Evolutionary conservation across 1,140 invertebrate genomes (phyloP), one percentile per base, ranked within the genome.

Genomic region (Macrostomum lignano): DNA sequence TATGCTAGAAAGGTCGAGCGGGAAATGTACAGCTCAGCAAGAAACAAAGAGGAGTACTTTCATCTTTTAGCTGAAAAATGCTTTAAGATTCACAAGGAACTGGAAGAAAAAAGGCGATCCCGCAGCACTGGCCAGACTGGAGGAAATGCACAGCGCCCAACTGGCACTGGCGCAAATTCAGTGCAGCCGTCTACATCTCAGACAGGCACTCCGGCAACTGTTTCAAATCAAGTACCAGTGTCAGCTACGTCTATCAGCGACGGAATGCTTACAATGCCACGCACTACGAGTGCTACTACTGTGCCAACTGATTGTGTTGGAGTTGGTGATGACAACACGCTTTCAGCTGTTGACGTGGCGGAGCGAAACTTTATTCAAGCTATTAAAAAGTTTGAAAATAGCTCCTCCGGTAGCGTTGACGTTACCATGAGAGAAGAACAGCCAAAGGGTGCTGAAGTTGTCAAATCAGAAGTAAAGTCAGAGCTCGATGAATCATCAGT

Each of bases 1-100:
- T 91, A 93, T 54, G 84, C 84, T 21, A 67, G 75, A 38, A 91
- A 91, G 65, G 81, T 93, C 1, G 84, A 93, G 58, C 77, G 77
- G 36, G 81, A 88, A 46, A 91, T 93, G 79, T 93, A 84, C 47
- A 78, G 82, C 55, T 73, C 73, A 69, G 82, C 84, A 0, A 79
- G 79, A 45, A 78, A 74, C n/a, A 64, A 74, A 42, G 59, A 82
- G 3, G 78, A 88, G 46, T 93, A 93, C 57, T 93, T 91, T 53
- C 82, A 91, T 51, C 51, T 86, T 28, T 53, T 91, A 9, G 84
- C 84, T 0, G 82, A 91, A 46, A 91, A 91, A 51, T 91, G 93
- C 39, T 93, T 91, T 47, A 91, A 93, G 56, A 91, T 93, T 40
- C 81, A 88, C 49, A 91, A 91, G 49, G 82, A 93, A 52, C 55